Evolutionary conservation across 2,113 vertebrate species (phyloP), one percentile per base, ranked within the genome.

Genomic region (Nerophis lumbriciformis): DNA sequence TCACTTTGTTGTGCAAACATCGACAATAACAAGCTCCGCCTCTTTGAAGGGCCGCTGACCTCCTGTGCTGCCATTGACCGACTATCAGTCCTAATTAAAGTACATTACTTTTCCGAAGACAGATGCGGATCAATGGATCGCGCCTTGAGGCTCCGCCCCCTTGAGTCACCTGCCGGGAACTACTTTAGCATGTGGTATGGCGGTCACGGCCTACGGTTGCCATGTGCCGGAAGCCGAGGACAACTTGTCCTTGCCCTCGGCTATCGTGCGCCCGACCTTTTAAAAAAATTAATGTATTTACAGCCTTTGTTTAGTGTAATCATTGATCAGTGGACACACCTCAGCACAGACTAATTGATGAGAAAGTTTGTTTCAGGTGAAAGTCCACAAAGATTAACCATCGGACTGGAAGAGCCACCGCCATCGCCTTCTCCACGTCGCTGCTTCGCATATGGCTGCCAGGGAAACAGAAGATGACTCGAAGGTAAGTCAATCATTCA

Each of bases 1-100:
- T 28, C 28, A 28, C 28, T 28, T 28, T 28, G 28, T 28, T 28
- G 28, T 28, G 28, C 28, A 28, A 28, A 28, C 28, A 28, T 28
- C 28, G 28, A 28, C 28, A 3, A 28, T 28, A 28, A 28, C 28
- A 28, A 96, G 94, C 87, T 83, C 92, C 80, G 88, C 94, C 77
- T 89, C 94, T 84, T 84, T 96, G 92, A 92, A 91, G 88, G 92
- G 76, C 88, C 84, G 92, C 91, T 93, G 93, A 90, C 84, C 77
- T 86, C 81, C 60, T 68, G 65, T 8, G 28, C 64, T 56, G 36
- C 65, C 60, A 71, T 67, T 75, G 68, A 63, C 65, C 69, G 50
- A 59, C 58, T 66, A 53, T 15, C 9, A 4, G 52, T 75, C 48
- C 28, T 28, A 28, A 28, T 28, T 28, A 28, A 28, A 28, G 28